Percentiles rank a stretch among this genome's conserved stretches.
Conservation (phyloP, 2,113 vertebrate genomes). For the Bubalus kerabau region DNA sequence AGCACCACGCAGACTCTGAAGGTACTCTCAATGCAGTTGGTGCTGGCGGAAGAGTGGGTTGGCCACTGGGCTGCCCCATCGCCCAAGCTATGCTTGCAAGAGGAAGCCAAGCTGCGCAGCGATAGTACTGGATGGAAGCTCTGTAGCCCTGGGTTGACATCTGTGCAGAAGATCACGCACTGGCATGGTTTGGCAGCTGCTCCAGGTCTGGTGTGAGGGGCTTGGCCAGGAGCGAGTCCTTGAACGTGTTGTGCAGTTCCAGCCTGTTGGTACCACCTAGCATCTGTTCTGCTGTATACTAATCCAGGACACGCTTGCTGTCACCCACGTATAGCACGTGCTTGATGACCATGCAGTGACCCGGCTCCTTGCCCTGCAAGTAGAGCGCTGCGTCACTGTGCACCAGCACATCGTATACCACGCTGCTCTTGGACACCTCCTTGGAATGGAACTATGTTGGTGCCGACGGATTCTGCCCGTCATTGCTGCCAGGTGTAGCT, state of each 20-base stretch:
- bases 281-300: constrained; percentile 96
- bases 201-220: constrained; percentile 95
- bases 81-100: constrained; percentile 92
- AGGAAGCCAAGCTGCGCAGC: constrained; percentile 87
- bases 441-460: constrained; percentile 94
- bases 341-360: constrained; percentile 98
- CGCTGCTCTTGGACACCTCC: constrained; percentile 95
- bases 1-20: constrained; percentile 93
- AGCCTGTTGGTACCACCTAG: constrained; percentile 94
- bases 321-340: constrained; percentile 94
- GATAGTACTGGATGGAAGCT: constrained; percentile 91
- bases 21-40: constrained; percentile 91
- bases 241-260: constrained; percentile 93
- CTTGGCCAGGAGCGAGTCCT: constrained; percentile 96
- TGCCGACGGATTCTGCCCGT: constrained; percentile 93
- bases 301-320: constrained; percentile 95
- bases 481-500: constrained; percentile 98
- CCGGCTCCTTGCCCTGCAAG: constrained; percentile 85
- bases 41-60: constrained; percentile 94
- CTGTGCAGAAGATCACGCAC: constrained; percentile 84
- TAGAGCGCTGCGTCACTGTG: constrained; percentile 88
- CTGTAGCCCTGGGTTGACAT: constrained; percentile 84
- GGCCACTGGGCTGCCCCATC: constrained; percentile 87
- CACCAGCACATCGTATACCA: constrained; percentile 91
- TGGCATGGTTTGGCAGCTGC: constrained; percentile 93